Evolutionary conservation across 2,888 invertebrate species (phyloP).

Genomic region (Lymantria dispar): DNA sequence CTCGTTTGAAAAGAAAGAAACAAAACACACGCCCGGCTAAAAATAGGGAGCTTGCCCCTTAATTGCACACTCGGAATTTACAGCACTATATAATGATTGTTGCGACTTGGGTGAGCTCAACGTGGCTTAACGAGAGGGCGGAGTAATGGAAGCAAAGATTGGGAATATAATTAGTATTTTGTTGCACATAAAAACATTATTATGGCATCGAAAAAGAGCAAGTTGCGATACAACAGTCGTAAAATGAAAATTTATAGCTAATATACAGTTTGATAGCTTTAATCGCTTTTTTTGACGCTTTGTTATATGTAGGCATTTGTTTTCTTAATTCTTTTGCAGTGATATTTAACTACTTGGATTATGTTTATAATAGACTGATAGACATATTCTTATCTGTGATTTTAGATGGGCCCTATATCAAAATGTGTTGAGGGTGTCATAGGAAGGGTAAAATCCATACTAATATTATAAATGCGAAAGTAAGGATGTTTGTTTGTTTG

Average conservation of each 20-base stretch:
- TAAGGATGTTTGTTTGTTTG: no score
- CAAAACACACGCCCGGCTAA: constrained; percentile 56
- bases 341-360: background rate
- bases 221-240: constrained; percentile 16
- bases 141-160: constrained; percentile 43
- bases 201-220: constrained; percentile 23
- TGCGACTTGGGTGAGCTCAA: constrained; percentile 23
- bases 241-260: constrained; percentile 26
- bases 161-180: constrained; percentile 49
- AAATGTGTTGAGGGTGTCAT: no score
- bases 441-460: no score
- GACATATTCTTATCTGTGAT: no score
- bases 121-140: constrained; percentile 42
- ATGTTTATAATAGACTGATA: no score
- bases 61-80: constrained; percentile 74
- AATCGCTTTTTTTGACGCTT: constrained; percentile 1
- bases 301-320: background rate
- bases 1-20: constrained; percentile 51
- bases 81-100: constrained; percentile 65
- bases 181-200: constrained; percentile 34
- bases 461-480: no score
- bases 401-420: no score
- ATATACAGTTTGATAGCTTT: constrained; percentile 12
- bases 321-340: background rate
- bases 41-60: constrained; percentile 68